Evolutionary conservation across 2,113 vertebrate genomes (phyloP).

Genomic region (Stegostoma tigrinum): DNA sequence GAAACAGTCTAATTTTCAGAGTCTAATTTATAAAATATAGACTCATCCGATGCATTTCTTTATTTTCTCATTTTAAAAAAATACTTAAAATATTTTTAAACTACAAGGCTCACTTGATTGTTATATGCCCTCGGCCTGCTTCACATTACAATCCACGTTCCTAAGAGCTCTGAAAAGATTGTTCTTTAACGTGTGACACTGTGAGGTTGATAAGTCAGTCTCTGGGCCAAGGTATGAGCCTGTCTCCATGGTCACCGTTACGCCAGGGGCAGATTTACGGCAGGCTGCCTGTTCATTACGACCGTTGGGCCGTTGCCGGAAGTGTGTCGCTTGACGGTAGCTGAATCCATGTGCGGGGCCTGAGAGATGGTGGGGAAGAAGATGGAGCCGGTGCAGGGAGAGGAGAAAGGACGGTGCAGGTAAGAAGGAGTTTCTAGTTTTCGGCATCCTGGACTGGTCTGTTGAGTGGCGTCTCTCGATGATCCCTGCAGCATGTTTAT

Average conservation of each 20-base stretch:
- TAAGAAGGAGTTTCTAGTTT: neutral
- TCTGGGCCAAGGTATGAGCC: neutral
- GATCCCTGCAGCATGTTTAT: neutral
- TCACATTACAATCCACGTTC: neutral
- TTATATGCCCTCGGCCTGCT: neutral
- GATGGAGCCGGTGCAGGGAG: neutral
- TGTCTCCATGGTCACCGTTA: neutral
- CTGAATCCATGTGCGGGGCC: neutral
- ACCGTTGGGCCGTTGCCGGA: neutral
- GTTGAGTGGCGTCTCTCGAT: accelerated
- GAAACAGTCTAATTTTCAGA: neutral
- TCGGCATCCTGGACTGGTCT: neutral
- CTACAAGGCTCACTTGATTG: neutral
- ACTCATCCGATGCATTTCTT: neutral
- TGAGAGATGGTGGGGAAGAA: neutral
- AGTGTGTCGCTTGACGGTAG: neutral
- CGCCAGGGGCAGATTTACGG: neutral
- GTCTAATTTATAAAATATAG: neutral
- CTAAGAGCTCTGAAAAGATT: neutral
- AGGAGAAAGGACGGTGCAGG: neutral
- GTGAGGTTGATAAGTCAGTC: neutral
- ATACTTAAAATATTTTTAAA: neutral
- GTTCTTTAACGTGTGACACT: neutral
- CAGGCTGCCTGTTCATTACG: neutral
- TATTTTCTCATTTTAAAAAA: neutral